These are phyloP conservation scores for Protodeltote pygarga DNA, from an alignment of 2,888 invertebrate genomes.

Conservation along the genomic window DNA sequence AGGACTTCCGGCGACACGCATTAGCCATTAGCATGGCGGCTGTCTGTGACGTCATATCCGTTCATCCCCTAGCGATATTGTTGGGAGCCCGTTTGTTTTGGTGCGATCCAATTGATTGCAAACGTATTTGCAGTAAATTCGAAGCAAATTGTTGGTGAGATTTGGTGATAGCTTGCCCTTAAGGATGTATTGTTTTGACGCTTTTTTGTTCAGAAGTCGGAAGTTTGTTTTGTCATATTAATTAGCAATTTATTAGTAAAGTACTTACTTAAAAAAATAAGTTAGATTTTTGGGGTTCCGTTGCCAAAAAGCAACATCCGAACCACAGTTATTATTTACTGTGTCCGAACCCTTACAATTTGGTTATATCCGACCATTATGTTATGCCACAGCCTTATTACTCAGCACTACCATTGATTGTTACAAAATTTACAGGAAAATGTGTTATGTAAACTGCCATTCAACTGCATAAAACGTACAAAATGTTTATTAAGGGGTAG, in stretches of 20 bases:
- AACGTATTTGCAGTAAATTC: constrained; percentile 49
- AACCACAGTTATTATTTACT: too few relatives aligned
- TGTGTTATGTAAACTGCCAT: too few relatives aligned
- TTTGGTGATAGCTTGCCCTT: constrained; percentile 10
- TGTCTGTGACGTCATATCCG: constrained; percentile 77
- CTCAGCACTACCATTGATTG: too few relatives aligned
- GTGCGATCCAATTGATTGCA: constrained; percentile 49
- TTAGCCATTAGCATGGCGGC: constrained; percentile 83
- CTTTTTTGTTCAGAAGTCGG: not conserved
- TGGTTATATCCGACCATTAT: too few relatives aligned
- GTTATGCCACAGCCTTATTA: too few relatives aligned
- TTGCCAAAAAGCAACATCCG: too few relatives aligned
- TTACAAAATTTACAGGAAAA: too few relatives aligned
- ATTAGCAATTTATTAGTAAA: constrained; percentile 7
- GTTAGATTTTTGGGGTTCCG: too few relatives aligned
- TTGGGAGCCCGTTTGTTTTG: constrained; percentile 48
- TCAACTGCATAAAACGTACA: too few relatives aligned
- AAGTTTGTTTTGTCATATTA: constrained; percentile 11
- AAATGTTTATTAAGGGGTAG: too few relatives aligned
- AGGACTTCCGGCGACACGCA: constrained; percentile 82
- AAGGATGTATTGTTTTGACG: not conserved
- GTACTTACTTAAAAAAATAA: too few relatives aligned
- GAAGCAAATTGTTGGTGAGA: constrained; percentile 27
- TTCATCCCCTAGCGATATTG: constrained; percentile 50
- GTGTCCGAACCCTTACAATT: too few relatives aligned